phyloP scores from a whole-genome alignment of 1,140 invertebrate genomes.

The Mycetomoellerius zeteki region DNA sequence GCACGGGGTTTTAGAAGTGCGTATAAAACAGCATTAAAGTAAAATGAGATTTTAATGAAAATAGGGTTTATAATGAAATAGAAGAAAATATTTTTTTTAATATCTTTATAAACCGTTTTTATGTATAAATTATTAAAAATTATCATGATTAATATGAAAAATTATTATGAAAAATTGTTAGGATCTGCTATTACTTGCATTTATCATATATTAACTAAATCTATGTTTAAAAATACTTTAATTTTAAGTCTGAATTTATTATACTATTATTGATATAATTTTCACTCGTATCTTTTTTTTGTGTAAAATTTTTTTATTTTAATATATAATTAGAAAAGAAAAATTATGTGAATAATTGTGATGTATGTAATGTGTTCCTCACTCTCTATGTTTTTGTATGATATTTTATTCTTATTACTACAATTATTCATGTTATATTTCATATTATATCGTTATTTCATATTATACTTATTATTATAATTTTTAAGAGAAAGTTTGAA shows the following conservation, averaged over 20 bases:
- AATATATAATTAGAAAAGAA: neutral
- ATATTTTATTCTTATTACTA: neutral
- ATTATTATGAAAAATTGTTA: no score
- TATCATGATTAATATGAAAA: no score
- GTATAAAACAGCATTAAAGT: neutral
- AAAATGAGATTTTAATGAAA: no score
- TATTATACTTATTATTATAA: neutral
- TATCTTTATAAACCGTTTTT: neutral
- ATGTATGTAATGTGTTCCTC: neutral
- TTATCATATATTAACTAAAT: neutral
- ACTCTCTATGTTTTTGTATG: neutral
- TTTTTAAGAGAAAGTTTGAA: neutral
- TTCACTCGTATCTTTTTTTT: neutral
- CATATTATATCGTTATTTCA: neutral
- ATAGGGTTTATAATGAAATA: constrained; percentile 11
- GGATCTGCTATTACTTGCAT: neutral
- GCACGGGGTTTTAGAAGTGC: neutral
- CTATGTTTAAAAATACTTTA: neutral
- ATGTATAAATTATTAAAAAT: neutral
- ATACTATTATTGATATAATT: neutral
- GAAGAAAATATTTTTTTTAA: neutral
- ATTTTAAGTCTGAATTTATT: neutral
- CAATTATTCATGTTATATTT: no score
- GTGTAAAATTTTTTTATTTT: neutral
- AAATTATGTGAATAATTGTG: neutral